Conservation (phyloP, 2,888 invertebrate genomes). For the Aethes cnicana region DNA sequence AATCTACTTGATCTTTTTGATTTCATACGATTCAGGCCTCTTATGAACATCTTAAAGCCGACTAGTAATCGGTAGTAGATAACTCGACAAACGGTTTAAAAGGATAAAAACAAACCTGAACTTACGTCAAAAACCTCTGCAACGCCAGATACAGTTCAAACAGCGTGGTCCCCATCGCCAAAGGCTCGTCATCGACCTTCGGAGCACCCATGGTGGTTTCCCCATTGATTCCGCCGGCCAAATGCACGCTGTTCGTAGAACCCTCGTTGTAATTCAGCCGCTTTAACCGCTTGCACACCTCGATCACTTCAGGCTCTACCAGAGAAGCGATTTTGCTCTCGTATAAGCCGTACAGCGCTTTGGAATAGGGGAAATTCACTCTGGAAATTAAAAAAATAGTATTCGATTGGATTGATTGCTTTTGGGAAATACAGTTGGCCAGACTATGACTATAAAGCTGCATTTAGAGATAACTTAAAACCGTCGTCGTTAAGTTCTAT, state of each 20-base stretch:
- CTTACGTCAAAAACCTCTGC: constrained; percentile 91
- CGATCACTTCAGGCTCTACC: constrained; percentile 86
- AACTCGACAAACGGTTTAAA: no score
- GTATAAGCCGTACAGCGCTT: constrained; percentile 87
- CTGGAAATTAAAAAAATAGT: no score
- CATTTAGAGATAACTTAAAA: no score
- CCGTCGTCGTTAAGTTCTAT: no score
- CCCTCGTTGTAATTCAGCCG: constrained; percentile 80
- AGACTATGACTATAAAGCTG: no score
- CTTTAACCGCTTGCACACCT: constrained; percentile 89
- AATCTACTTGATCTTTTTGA: no score
- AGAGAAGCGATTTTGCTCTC: constrained; percentile 87
- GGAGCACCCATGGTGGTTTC: constrained; percentile 72
- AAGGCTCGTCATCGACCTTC: constrained; percentile 82
- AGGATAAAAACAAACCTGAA: neutral
- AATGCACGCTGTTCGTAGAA: constrained; percentile 61
- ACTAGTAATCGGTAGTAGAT: no score
- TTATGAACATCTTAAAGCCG: no score
- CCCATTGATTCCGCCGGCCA: constrained; percentile 80
- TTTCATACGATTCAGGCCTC: no score
- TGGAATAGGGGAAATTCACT: constrained; percentile 88
- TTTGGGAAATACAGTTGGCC: no score
- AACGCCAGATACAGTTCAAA: constrained; percentile 96
- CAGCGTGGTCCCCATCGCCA: constrained; percentile 92
- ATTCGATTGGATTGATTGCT: no score